Percentiles rank a stretch among this genome's conserved stretches.
These are phyloP conservation scores for Numida meleagris DNA, from an alignment of 2,113 vertebrate genomes.

Conservation along the genomic window DNA sequence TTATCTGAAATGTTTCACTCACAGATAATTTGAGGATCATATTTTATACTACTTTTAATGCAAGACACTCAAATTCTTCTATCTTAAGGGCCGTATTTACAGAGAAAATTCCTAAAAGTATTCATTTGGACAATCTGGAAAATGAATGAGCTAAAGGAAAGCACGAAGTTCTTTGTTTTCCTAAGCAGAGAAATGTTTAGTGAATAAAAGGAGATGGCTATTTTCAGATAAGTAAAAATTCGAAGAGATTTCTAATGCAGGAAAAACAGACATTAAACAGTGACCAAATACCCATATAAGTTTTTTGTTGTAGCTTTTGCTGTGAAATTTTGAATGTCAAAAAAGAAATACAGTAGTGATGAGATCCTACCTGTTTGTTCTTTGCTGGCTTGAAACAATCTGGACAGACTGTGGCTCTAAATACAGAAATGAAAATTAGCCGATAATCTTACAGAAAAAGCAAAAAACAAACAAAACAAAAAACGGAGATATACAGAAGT, in stretches of 20 bases:
- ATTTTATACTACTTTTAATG: conserved; percentile 18
- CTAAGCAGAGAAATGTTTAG: neutral
- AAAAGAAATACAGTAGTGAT: neutral
- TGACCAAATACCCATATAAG: neutral
- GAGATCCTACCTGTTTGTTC: conserved; percentile 90
- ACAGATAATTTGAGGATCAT: conserved; percentile 11
- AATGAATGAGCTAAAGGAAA: neutral
- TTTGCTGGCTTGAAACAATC: conserved; percentile 93
- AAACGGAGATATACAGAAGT: neutral
- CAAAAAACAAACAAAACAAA: neutral
- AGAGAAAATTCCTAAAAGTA: neutral
- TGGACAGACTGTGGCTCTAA: conserved; percentile 84
- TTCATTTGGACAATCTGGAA: neutral
- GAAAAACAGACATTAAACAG: conserved; percentile 6
- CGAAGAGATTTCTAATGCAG: neutral
- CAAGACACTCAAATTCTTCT: neutral
- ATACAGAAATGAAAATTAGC: conserved; percentile 60
- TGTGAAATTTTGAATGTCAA: conserved; percentile 7
- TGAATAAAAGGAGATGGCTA: neutral
- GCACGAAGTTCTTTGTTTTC: neutral
- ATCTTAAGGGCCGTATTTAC: conserved; percentile 19
- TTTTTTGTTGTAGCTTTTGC: neutral
- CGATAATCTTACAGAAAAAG: neutral
- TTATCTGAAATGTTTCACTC: conserved; percentile 28
- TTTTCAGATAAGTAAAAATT: conserved; percentile 1